Conservation (phyloP, 2,797 vertebrate genomes). For the Sebastes iracundus region DNA sequence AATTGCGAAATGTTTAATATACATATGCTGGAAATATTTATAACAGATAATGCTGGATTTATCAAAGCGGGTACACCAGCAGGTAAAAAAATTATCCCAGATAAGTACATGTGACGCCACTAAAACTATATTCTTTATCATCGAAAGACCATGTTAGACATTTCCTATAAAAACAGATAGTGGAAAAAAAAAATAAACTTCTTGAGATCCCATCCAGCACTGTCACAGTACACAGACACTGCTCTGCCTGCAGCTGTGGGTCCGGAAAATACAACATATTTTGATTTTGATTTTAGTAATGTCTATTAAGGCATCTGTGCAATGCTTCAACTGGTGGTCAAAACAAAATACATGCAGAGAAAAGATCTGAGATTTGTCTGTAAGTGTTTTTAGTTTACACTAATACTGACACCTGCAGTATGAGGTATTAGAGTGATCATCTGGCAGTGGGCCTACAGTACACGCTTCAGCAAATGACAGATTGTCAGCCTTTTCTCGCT, state of each 20-base stretch:
- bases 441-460: background rate
- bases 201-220: constrained; percentile 1
- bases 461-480: constrained; percentile 52
- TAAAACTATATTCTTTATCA: background rate
- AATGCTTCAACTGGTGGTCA: background rate
- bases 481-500: constrained; percentile 42
- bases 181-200: background rate
- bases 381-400: constrained; percentile 5
- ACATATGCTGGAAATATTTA: background rate
- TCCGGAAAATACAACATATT: background rate
- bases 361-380: background rate
- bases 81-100: background rate
- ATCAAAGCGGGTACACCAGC: background rate
- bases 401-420: constrained; percentile 8
- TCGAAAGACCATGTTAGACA: constrained; percentile 1
- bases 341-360: background rate
- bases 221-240: background rate
- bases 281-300: background rate
- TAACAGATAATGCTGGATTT: background rate
- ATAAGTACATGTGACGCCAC: background rate
- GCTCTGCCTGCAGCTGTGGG: background rate
- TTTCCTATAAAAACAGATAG: constrained; percentile 8
- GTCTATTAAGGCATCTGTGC: background rate
- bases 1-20: background rate
- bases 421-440: background rate